Conservation (phyloP, 1,140 invertebrate species). For the Pseudomyrmex gracilis region DNA sequence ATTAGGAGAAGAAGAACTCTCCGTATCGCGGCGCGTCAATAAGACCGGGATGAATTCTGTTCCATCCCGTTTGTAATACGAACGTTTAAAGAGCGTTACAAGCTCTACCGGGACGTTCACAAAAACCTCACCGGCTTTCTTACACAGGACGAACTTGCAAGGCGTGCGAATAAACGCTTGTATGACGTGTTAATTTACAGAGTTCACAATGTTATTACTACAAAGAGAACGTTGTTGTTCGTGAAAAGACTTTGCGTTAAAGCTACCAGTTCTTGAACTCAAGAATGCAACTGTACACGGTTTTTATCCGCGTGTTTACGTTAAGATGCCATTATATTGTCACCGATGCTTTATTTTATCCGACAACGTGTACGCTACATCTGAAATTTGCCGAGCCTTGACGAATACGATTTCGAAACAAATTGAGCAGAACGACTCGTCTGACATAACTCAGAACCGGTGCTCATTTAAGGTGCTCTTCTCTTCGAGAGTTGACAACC, state of each 20-base stretch:
- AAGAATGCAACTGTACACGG: not conserved
- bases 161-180: not conserved
- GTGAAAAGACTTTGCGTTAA: not conserved
- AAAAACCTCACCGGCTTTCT: not conserved
- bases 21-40: conserved; percentile 51
- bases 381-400: conserved; percentile 24
- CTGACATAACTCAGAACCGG: conserved; percentile 13
- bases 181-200: not conserved
- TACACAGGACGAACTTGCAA: not conserved
- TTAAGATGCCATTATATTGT: not conserved
- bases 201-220: conserved; percentile 6
- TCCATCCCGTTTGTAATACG: conserved; percentile 22
- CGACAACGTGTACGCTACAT: not conserved
- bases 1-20: too few relatives aligned
- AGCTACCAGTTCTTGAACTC: too few relatives aligned
- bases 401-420: conserved; percentile 49
- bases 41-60: conserved; percentile 48
- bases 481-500: conserved; percentile 14
- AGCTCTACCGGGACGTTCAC: not conserved
- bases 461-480: conserved; percentile 30
- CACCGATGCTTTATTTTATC: not conserved
- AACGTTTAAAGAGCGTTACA: conserved; percentile 52
- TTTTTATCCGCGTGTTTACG: not conserved
- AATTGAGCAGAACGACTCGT: conserved; percentile 55
- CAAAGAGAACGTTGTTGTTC: not conserved